Evolutionary conservation across 2,888 invertebrate genomes (phyloP).

Genomic region (Spisula subtruncata): DNA sequence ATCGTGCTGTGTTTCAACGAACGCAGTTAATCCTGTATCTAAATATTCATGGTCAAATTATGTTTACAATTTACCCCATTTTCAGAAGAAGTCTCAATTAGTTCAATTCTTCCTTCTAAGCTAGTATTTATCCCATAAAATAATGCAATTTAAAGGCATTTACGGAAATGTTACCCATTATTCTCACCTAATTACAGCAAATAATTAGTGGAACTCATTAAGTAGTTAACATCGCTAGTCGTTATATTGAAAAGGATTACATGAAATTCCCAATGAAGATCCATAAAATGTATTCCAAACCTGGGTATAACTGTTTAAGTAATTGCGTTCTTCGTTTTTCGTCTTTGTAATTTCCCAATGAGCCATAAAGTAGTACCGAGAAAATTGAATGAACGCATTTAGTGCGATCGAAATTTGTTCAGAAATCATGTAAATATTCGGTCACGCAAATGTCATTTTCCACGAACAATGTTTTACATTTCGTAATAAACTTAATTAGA

Average conservation of each 20-base stretch:
- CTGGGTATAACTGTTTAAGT: neutral
- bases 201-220: conserved; percentile 3
- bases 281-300: neutral
- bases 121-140: neutral
- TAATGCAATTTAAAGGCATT: neutral
- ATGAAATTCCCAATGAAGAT: neutral
- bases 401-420: neutral
- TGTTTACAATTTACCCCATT: no score
- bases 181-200: neutral
- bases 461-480: no score
- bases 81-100: no score
- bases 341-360: neutral
- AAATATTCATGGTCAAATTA: no score
- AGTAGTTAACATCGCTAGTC: neutral
- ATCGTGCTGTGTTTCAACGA: no score
- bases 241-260: neutral
- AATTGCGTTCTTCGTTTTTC: neutral
- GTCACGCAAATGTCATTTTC: no score
- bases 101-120: neutral
- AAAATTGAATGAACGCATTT: neutral
- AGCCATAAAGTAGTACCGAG: neutral
- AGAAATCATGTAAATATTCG: no score
- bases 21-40: no score
- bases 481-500: no score
- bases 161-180: neutral